Percentiles rank a stretch among this genome's conserved stretches.
Evolutionary conservation across 1,140 invertebrate species (phyloP).

Genomic region (Amyelois transitella): DNA sequence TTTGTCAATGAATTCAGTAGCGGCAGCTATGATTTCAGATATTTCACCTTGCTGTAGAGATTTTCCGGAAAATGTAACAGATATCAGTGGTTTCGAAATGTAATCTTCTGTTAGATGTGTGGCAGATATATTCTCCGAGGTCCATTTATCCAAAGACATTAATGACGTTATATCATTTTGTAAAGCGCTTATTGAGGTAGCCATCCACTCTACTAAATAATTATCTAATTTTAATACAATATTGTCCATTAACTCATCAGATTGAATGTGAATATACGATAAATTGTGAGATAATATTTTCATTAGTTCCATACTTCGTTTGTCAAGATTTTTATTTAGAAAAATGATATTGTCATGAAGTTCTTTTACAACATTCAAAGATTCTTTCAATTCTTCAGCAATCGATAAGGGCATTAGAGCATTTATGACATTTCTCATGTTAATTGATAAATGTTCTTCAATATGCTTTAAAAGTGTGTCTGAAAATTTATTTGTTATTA

Average conservation of each 20-base stretch:
- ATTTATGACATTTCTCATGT: background rate
- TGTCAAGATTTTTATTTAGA: background rate
- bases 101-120: background rate
- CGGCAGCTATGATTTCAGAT: background rate
- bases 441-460: background rate
- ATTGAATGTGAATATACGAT: background rate
- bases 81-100: background rate
- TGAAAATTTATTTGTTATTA: background rate
- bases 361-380: background rate
- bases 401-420: background rate
- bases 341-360: background rate
- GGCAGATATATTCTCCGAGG: background rate
- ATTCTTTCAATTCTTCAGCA: background rate
- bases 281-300: background rate
- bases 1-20: background rate
- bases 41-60: background rate
- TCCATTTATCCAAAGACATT: background rate
- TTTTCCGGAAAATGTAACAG: background rate
- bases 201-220: background rate
- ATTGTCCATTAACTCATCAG: background rate
- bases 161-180: background rate
- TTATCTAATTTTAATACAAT: background rate
- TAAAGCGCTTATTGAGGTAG: background rate
- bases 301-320: background rate
- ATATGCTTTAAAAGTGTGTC: background rate